phyloP scores from a whole-genome alignment of 1,140 invertebrate genomes.

The Bathynomus jamesi region DNA sequence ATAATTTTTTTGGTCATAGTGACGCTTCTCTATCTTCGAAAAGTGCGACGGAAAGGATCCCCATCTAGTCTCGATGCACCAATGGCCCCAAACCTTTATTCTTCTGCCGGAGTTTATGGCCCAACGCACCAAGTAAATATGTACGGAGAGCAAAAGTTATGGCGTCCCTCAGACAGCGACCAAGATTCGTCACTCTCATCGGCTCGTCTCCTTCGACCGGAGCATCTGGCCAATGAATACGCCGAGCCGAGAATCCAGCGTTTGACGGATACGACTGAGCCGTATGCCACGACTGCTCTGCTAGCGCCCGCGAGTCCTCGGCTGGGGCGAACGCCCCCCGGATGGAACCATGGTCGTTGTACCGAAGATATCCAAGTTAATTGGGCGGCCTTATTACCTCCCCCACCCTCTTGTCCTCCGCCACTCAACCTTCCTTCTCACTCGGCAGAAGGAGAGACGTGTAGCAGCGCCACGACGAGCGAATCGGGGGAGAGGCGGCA shows the following conservation, averaged over 20 bases:
- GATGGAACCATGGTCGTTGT: conserved; percentile 14
- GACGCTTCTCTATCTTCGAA: conserved; percentile 19
- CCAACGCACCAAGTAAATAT: conserved; percentile 30
- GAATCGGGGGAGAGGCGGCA: conserved; percentile 6
- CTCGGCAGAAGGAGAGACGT: not conserved
- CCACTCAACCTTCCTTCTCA: conserved; percentile 17
- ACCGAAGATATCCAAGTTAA: conserved; percentile 22
- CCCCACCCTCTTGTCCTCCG: conserved; percentile 31
- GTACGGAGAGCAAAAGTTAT: conserved; percentile 33
- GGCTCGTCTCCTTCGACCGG: conserved; percentile 17
- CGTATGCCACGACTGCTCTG: conserved; percentile 29
- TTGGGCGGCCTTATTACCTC: conserved; percentile 27
- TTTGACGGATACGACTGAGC: conserved; percentile 17
- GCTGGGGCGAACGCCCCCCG: conserved; percentile 10
- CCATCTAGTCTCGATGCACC: conserved; percentile 20
- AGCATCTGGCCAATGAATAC: conserved; percentile 28
- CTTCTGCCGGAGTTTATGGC: conserved; percentile 18
- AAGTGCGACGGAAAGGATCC: conserved; percentile 12
- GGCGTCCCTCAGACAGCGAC: conserved; percentile 24
- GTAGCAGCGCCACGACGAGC: conserved; percentile 14
- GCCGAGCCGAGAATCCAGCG: conserved; percentile 25
- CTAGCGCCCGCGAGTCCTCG: conserved; percentile 23
- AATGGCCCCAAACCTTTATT: conserved; percentile 18
- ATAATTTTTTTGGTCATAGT: conserved; percentile 23
- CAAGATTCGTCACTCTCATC: conserved; percentile 26